These are phyloP conservation scores for Miichthys miiuy DNA, from an alignment of 2,797 vertebrate species.

Conservation along the genomic window DNA sequence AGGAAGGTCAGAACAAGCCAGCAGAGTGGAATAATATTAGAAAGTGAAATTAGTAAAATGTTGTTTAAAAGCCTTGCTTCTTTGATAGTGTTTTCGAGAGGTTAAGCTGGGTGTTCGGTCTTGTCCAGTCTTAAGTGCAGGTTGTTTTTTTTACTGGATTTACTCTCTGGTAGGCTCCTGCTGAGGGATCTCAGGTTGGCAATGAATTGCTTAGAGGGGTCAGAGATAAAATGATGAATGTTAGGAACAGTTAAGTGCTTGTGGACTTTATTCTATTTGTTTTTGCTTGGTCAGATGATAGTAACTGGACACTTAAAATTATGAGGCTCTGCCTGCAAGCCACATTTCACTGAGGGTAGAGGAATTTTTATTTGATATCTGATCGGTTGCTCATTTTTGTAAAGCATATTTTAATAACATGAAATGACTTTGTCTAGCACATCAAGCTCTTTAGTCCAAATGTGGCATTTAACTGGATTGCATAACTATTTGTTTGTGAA, in stretches of 20 bases:
- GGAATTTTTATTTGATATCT: neutral
- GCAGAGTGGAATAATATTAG: slow-evolving; percentile 23
- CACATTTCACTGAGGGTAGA: neutral
- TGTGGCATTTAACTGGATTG: no score
- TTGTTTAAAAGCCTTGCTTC: neutral
- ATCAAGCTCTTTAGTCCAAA: no score
- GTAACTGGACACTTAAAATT: neutral
- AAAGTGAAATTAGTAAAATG: slow-evolving; percentile 11
- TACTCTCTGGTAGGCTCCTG: neutral
- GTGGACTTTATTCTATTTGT: neutral
- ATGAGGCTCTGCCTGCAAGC: neutral
- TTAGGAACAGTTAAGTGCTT: neutral
- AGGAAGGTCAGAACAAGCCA: slow-evolving; percentile 34
- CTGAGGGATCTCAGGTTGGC: neutral
- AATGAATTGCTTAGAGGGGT: neutral
- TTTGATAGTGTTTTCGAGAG: neutral
- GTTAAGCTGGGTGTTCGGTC: neutral
- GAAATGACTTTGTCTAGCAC: neutral
- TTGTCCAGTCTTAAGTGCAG: neutral
- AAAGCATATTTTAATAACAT: neutral
- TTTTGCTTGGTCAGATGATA: neutral
- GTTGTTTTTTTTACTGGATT: neutral
- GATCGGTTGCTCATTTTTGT: no score
- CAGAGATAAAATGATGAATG: neutral
- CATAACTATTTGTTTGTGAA: no score